Percentiles rank a stretch among this genome's conserved stretches.
phyloP scores from a whole-genome alignment of 2,888 invertebrate genomes.

The Callosobruchus maculatus region DNA sequence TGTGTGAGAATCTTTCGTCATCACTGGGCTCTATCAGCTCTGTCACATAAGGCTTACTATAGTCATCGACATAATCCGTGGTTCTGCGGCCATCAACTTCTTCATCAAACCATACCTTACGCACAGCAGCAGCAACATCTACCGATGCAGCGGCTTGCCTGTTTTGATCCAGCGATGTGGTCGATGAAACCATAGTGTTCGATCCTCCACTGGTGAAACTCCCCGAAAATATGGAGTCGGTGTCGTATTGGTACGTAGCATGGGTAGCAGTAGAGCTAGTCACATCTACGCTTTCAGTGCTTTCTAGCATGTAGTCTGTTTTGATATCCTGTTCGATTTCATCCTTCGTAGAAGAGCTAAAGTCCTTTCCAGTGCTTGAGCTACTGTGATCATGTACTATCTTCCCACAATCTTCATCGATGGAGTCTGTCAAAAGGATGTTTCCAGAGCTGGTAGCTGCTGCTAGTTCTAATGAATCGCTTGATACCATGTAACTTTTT shows the following conservation, averaged over 20 bases:
- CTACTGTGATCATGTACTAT: conserved; percentile 48
- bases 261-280: conserved; percentile 78
- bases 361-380: conserved; percentile 51
- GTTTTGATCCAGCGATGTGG: conserved; percentile 64
- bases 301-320: conserved; percentile 60
- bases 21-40: conserved; percentile 51
- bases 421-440: conserved; percentile 47
- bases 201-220: conserved; percentile 81
- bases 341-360: conserved; percentile 49
- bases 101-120: conserved; percentile 52
- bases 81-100: conserved; percentile 36
- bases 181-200: conserved; percentile 78
- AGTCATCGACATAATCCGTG: conserved; percentile 41
- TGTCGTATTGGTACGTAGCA: conserved; percentile 80
- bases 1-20: conserved; percentile 49
- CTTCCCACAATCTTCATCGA: conserved; percentile 49
- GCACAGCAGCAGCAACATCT: conserved; percentile 46
- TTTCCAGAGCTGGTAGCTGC: conserved; percentile 35
- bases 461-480: conserved; percentile 52
- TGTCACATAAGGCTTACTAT: conserved; percentile 48
- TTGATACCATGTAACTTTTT: conserved; percentile 49
- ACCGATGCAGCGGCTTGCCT: conserved; percentile 49
- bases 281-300: conserved; percentile 66
- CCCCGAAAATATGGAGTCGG: conserved; percentile 81
- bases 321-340: conserved; percentile 39